A percentile compares a stretch with the other conserved stretches of the same genome.
Evolutionary conservation across 2,113 vertebrate species (phyloP).

Genomic region (Istiophorus platypterus): DNA sequence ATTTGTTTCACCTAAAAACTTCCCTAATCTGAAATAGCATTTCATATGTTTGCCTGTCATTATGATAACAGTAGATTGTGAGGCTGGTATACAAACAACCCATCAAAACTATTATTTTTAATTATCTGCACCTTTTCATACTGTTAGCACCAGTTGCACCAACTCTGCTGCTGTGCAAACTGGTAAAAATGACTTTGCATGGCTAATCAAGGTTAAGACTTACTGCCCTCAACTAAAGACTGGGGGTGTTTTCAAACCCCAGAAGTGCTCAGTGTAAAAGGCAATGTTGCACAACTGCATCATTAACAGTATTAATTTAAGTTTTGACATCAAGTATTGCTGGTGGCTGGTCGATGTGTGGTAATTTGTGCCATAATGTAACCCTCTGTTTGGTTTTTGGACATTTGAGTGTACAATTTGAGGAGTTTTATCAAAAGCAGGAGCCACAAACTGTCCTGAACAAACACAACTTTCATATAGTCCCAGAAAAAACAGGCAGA

Average conservation of each 20-base stretch:
- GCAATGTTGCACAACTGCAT: conserved; percentile 28
- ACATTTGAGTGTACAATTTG: conserved; percentile 32
- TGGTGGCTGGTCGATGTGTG: conserved; percentile 38
- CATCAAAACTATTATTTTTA: conserved; percentile 53
- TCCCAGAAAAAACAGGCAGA: conserved; percentile 33
- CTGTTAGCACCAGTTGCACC: conserved; percentile 20
- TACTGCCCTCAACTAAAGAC: neutral
- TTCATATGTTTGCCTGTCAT: conserved; percentile 29
- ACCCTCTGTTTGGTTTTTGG: conserved; percentile 27
- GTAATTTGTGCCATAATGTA: conserved; percentile 43
- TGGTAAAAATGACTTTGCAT: conserved; percentile 26
- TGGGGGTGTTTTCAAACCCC: conserved; percentile 23
- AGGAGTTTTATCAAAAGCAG: conserved; percentile 56
- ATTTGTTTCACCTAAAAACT: conserved; percentile 5
- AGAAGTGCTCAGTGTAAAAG: conserved; percentile 20
- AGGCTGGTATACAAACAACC: neutral
- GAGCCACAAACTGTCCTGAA: conserved; percentile 55
- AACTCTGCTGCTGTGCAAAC: conserved; percentile 29
- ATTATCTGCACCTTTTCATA: conserved; percentile 47
- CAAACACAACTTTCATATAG: conserved; percentile 51
- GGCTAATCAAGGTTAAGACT: conserved; percentile 43
- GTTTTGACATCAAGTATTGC: conserved; percentile 22
- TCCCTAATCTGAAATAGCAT: neutral
- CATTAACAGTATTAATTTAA: conserved; percentile 38
- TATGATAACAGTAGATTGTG: conserved; percentile 17